These are phyloP conservation scores for Drosophila triauraria DNA, from an alignment of 1,140 invertebrate species.

Conservation along the genomic window DNA sequence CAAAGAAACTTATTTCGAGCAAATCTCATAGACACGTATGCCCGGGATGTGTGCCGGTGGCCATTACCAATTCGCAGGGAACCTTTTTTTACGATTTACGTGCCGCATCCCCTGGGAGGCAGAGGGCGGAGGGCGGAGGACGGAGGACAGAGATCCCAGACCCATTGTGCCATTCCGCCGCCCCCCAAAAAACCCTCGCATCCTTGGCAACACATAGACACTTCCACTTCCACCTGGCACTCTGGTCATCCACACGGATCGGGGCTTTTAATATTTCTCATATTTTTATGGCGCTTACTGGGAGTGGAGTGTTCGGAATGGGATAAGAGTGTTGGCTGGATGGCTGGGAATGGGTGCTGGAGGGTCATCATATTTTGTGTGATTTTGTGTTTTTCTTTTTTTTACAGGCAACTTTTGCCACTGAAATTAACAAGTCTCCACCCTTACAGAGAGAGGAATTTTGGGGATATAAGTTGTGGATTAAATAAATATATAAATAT, in stretches of 20 bases:
- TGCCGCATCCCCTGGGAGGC: conserved; percentile 71
- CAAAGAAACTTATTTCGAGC: conserved; percentile 44
- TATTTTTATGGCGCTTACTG: conserved; percentile 72
- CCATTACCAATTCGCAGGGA: conserved; percentile 57
- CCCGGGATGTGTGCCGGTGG: conserved; percentile 40
- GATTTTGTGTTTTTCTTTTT: conserved; percentile 48
- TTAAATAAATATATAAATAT: too few relatives aligned
- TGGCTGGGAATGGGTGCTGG: conserved; percentile 12
- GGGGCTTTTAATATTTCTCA: conserved; percentile 79
- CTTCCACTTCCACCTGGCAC: conserved; percentile 40
- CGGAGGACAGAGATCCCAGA: background rate
- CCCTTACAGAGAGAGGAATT: conserved; percentile 1
- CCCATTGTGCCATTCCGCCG: conserved; percentile 24
- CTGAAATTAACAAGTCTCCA: conserved; percentile 76
- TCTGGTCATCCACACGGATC: conserved; percentile 49
- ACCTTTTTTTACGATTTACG: conserved; percentile 82
- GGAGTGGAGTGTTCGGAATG: conserved; percentile 22
- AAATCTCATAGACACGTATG: conserved; percentile 63
- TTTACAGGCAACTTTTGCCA: conserved; percentile 66
- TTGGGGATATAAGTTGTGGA: background rate
- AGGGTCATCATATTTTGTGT: conserved; percentile 76
- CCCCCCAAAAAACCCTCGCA: conserved; percentile 17
- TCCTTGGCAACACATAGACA: conserved; percentile 38
- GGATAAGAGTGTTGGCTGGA: conserved; percentile 11
- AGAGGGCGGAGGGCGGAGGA: background rate